phyloP scores from a whole-genome alignment of 2,797 vertebrate species.

The Intellagama lesueurii region DNA sequence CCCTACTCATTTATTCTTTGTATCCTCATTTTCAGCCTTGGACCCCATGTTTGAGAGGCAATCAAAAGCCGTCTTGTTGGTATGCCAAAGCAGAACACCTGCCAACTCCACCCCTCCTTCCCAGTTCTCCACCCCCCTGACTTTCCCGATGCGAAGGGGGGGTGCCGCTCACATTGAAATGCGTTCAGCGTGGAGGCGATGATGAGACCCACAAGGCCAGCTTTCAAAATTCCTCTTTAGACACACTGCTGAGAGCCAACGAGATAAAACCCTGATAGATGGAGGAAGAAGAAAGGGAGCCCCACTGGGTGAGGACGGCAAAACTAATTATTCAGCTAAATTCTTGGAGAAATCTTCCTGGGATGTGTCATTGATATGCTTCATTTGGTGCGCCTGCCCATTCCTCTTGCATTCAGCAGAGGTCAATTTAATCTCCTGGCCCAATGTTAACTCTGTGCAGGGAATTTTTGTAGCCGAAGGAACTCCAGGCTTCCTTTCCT shows the following conservation, averaged over 20 bases:
- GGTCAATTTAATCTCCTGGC: conserved; percentile 67
- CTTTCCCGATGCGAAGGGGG: conserved; percentile 73
- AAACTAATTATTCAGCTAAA: conserved; percentile 76
- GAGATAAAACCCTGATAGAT: conserved; percentile 69
- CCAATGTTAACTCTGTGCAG: conserved; percentile 51
- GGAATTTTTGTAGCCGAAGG: conserved; percentile 8
- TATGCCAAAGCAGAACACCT: conserved; percentile 72
- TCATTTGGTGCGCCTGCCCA: conserved; percentile 47
- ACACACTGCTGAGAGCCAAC: conserved; percentile 69
- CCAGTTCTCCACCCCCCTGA: conserved; percentile 48
- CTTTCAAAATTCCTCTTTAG: conserved; percentile 69
- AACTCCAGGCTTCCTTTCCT: not conserved
- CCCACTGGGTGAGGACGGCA: conserved; percentile 65
- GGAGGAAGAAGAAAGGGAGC: conserved; percentile 41
- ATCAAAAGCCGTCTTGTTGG: conserved; percentile 71
- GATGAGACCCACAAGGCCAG: conserved; percentile 74
- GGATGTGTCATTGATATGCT: conserved; percentile 66
- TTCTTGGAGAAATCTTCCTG: conserved; percentile 71
- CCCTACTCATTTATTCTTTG: conserved; percentile 70
- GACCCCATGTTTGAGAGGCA: conserved; percentile 78
- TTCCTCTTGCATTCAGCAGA: conserved; percentile 58
- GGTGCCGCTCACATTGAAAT: conserved; percentile 72
- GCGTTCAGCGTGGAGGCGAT: conserved; percentile 72
- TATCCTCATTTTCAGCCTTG: conserved; percentile 72
- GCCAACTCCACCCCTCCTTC: conserved; percentile 49